These are phyloP conservation scores for Ochropleura plecta DNA, from an alignment of 2,888 invertebrate species.

Conservation along the genomic window DNA sequence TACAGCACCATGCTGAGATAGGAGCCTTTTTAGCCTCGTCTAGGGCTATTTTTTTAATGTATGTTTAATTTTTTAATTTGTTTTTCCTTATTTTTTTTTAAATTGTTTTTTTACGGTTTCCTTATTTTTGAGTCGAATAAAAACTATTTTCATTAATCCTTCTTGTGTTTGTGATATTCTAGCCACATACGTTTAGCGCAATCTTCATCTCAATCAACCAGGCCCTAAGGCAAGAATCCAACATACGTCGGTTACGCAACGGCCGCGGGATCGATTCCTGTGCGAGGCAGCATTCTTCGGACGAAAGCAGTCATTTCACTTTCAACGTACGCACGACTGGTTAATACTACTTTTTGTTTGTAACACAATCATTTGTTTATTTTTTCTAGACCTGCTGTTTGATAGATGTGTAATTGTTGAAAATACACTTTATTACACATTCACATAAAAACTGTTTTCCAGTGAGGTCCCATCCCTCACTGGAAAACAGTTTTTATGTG, in stretches of 20 bases:
- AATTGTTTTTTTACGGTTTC: no score
- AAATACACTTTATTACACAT: neutral
- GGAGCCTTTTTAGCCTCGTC: no score
- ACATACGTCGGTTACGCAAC: slow-evolving; percentile 62
- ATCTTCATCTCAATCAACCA: slow-evolving; percentile 1
- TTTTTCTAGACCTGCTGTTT: neutral
- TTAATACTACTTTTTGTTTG: slow-evolving; percentile 51
- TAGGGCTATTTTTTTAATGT: no score
- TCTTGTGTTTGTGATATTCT: neutral
- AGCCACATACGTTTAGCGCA: neutral
- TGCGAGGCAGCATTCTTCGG: slow-evolving; percentile 77
- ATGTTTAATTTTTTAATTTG: no score
- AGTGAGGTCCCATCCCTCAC: no score
- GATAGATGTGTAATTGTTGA: slow-evolving; percentile 5
- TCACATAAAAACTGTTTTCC: neutral
- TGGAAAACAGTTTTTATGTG: no score
- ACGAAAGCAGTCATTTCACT: slow-evolving; percentile 84
- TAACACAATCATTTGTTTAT: slow-evolving; percentile 6
- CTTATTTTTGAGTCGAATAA: no score
- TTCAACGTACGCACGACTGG: slow-evolving; percentile 82
- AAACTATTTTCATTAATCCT: no score
- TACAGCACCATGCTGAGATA: no score
- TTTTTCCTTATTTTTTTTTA: no score
- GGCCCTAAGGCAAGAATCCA: slow-evolving; percentile 33
- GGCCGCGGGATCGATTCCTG: slow-evolving; percentile 77